These are phyloP conservation scores for Calosoma granatense DNA, from an alignment of 1,140 invertebrate genomes.

Conservation along the genomic window DNA sequence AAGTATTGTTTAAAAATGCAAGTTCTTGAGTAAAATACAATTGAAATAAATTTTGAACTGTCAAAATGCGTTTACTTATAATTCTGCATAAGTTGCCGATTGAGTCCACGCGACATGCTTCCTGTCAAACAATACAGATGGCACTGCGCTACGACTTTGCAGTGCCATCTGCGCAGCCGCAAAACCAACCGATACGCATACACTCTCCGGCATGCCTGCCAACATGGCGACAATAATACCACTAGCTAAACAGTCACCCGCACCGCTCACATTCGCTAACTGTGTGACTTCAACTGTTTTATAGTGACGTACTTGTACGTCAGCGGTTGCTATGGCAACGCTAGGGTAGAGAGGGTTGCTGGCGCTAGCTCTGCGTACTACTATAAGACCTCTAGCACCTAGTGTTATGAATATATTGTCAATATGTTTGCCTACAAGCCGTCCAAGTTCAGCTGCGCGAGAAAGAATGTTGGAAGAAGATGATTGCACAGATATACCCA, in stretches of 20 bases:
- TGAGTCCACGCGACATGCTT: constrained; percentile 4
- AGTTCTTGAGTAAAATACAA: not conserved
- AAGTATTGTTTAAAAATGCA: too few species aligned
- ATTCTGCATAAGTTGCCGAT: constrained; percentile 6
- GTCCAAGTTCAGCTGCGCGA: constrained; percentile 17
- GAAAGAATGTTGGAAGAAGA: constrained; percentile 22
- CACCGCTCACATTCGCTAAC: constrained; percentile 51
- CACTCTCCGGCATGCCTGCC: constrained; percentile 33
- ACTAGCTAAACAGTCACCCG: constrained; percentile 52
- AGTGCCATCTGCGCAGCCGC: constrained; percentile 42
- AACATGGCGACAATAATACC: constrained; percentile 46
- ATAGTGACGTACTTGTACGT: constrained; percentile 35
- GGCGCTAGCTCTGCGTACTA: constrained; percentile 29
- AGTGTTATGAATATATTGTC: constrained; percentile 47
- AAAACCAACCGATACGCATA: constrained; percentile 44
- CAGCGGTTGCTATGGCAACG: constrained; percentile 10
- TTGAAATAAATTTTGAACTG: not conserved
- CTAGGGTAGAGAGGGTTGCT: constrained; percentile 17
- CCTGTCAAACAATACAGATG: constrained; percentile 20
- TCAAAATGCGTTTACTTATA: constrained; percentile 2
- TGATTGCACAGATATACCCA: constrained; percentile 14
- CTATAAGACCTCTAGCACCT: constrained; percentile 41
- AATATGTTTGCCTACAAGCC: constrained; percentile 29
- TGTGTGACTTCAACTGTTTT: constrained; percentile 31
- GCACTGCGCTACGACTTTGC: constrained; percentile 39